Conservation (phyloP, 2,113 vertebrate genomes). For the Pygoscelis adeliae region DNA sequence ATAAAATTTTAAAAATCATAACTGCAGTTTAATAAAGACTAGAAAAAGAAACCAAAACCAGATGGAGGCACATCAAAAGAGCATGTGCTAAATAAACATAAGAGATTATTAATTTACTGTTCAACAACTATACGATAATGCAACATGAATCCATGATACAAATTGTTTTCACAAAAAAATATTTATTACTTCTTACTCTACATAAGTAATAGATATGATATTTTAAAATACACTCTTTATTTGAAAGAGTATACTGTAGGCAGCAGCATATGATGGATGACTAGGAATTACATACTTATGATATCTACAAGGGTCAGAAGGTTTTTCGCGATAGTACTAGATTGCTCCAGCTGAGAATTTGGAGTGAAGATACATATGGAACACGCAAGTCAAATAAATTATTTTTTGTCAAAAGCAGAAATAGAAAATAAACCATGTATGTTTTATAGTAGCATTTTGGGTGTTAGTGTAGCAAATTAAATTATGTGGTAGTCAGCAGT, state of each 20-base stretch:
- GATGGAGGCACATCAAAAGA: not conserved
- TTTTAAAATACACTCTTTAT: not conserved
- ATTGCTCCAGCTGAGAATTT: not conserved
- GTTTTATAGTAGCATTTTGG: not conserved
- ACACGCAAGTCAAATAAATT: not conserved
- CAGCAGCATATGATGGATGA: not conserved
- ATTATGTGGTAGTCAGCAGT: not conserved
- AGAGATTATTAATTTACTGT: not conserved
- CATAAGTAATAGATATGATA: not conserved
- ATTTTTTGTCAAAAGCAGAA: not conserved
- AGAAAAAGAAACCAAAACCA: not conserved
- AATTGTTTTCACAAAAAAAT: not conserved
- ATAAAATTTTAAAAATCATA: not conserved
- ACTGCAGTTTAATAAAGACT: not conserved
- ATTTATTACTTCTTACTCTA: not conserved
- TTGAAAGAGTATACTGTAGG: not conserved
- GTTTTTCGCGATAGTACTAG: fast-evolving
- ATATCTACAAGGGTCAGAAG: not conserved
- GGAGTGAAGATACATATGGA: not conserved
- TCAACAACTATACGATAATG: not conserved
- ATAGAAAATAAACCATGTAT: not conserved
- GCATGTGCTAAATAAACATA: not conserved
- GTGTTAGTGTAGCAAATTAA: not conserved
- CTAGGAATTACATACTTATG: not conserved
- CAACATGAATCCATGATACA: not conserved